Base-by-base conservation (phyloP, 1,140 invertebrate species). In the Lethrus apterus region DNA sequence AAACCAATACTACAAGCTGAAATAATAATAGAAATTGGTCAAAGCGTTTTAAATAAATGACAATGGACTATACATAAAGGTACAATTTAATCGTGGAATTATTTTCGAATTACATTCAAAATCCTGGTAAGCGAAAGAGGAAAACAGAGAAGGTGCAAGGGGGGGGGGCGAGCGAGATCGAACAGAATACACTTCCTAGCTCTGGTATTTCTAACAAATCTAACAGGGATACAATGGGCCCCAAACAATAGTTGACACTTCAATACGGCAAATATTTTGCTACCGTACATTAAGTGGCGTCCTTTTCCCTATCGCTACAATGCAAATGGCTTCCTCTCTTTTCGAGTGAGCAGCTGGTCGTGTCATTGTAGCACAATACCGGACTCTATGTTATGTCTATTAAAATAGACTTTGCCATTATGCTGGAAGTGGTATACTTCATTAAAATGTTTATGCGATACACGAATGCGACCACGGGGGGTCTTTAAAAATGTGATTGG, bases 241-340 rank as follows among this genome's bases (percentile, higher is more conserved):
- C 43, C 55, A 46, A 58, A 62, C 60, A 62, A 62, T 62, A 59
- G 54, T 62, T 62, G 60, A 62, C 60, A 62, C 58, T 62, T 62
- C 58, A 60, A 62, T 62, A 59, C 60, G 60, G 60, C 60, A 62
- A 62, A 62, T 62, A 62, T 62, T 62, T 58, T 62, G 58, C 56
- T 54, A 56, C 54, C 48, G 54, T 48, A 51, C 44, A 31, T 29
- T 15, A 8, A 42, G 24, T 3, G 46, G 21, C 19, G 32, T 56
- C 46, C 41, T 44, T 55, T 47, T 51, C 45, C 32, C 33, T 30
- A 23, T 21, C 29, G 33, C 19, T 8, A n/a, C 21, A 21, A 17
- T n/a, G n/a, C n/a, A n/a, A n/a, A n/a, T n/a, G n/a, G n/a, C n/a
- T n/a, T n/a, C n/a, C n/a, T n/a, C n/a, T n/a, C n/a, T n/a, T n/a